These are phyloP conservation scores for Mesodorylaimus sp. DNA, from an alignment of 2,888 invertebrate genomes.

Conservation along the genomic window DNA sequence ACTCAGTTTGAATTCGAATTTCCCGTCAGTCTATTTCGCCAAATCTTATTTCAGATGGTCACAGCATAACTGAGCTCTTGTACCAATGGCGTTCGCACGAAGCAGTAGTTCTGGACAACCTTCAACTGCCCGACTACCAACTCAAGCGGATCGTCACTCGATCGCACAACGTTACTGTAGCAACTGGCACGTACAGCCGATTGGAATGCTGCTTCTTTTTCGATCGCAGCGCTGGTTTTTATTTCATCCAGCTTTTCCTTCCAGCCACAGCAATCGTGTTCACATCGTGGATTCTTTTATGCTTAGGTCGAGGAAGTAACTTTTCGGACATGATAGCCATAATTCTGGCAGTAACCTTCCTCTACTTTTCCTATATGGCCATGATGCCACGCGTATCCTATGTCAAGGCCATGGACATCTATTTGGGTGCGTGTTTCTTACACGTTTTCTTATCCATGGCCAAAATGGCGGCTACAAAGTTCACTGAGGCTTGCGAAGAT, in stretches of 20 bases:
- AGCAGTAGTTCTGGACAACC: no score
- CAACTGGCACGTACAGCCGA: slow-evolving; percentile 25
- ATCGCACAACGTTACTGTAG: no score
- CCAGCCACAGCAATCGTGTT: slow-evolving; percentile 28
- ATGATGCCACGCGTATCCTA: neutral
- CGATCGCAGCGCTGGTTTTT: slow-evolving; percentile 23
- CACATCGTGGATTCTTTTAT: slow-evolving; percentile 24
- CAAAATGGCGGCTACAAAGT: neutral
- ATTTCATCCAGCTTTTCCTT: slow-evolving; percentile 26
- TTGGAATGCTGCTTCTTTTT: slow-evolving; percentile 26
- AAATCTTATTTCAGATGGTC: slow-evolving; percentile 18
- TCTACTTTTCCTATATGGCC: slow-evolving; percentile 25
- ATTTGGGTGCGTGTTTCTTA: slow-evolving; percentile 21
- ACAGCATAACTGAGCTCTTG: slow-evolving; percentile 22
- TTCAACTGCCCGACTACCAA: no score
- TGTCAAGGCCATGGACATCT: neutral
- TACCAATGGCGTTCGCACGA: slow-evolving; percentile 25
- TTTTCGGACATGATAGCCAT: slow-evolving; percentile 28
- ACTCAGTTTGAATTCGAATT: neutral
- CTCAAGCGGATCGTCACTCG: no score
- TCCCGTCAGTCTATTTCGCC: neutral
- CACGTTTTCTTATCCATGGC: slow-evolving; percentile 25
- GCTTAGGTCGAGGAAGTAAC: no score
- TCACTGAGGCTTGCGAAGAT: no score
- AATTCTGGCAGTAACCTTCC: slow-evolving; percentile 24